Base-by-base conservation (phyloP, 2,888 invertebrate genomes). In the Drosophila buzzatii region DNA sequence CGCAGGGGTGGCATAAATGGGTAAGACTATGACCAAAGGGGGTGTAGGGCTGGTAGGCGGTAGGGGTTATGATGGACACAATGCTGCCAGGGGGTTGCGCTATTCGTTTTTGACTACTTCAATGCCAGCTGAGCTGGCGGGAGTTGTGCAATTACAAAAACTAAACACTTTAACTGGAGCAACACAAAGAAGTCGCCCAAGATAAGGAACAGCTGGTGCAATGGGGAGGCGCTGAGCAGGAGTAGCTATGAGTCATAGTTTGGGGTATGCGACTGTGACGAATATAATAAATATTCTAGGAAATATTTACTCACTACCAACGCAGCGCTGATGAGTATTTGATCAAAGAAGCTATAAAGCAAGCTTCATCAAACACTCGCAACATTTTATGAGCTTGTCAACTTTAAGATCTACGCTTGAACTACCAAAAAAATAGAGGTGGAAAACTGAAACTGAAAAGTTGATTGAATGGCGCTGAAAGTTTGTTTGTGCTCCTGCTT, bases 181-280 rank as follows among this genome's bases (percentile, higher is more conserved):
- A 72, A 31, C 51, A 68, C 73, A 77, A 72, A 63, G 68, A 56
- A 66, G 51, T 49, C 69, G 66, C 49, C 65, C 39, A 35, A 74
- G 75, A 70, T 79, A 77, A 65, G 61, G 64, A 79, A 65, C 76
- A 77, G 76, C 80, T 79, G 76, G 61, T 66, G 45, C 35, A 53
- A 16, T 18, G 16, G 18, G 10, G 3, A 6, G 20, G 16, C 14
- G n/a, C 16, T 39, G 16, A 16, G 57, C 16, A 20, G 18, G 20
- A 3, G 41, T 9, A 42, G 42, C 61, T 58, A 70, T 77, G 79
- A 76, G 52, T 76, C 76, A 76, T 39, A 23, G 0, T 14, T 7
- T 27, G n/a, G n/a, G n/a, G n/a, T n/a, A n/a, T n/a, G n/a, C n/a
- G 27, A 3, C 27, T 27, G 27, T 27, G 27, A 27, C 5, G 6